phyloP scores from a whole-genome alignment of 2,888 invertebrate species.

The Caenorhabditis angaria region DNA sequence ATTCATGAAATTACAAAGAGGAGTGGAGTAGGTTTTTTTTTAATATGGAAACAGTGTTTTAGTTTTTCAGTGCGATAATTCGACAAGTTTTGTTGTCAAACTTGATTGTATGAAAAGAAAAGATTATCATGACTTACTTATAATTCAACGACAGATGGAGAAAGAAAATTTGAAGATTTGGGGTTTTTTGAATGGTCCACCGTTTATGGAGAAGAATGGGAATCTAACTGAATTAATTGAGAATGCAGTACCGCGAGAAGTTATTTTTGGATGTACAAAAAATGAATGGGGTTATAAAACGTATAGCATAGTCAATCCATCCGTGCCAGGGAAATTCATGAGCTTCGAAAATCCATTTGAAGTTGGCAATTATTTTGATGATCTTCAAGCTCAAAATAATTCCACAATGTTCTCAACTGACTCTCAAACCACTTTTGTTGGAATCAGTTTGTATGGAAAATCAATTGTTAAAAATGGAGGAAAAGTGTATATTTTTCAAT shows the following conservation, averaged over 20 bases:
- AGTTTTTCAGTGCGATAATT: constrained; percentile 22
- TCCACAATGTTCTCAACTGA: neutral
- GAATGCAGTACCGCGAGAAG: constrained; percentile 17
- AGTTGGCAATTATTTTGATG: constrained; percentile 20
- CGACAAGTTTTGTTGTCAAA: neutral
- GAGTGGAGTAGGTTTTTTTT: constrained; percentile 10
- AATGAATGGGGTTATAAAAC: constrained; percentile 11
- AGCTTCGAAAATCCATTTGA: constrained; percentile 30
- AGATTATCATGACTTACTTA: constrained; percentile 18
- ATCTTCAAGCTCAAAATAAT: constrained; percentile 6
- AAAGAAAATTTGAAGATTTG: constrained; percentile 21
- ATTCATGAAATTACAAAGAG: constrained; percentile 17
- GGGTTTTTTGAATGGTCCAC: constrained; percentile 23
- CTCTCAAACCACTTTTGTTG: constrained; percentile 21
- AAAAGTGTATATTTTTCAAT: constrained; percentile 22
- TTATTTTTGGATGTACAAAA: constrained; percentile 22
- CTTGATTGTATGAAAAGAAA: neutral
- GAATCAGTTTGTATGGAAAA: constrained; percentile 7
- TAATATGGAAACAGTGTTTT: neutral
- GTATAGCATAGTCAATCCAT: constrained; percentile 20
- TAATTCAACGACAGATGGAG: constrained; percentile 27
- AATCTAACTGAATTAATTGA: constrained; percentile 21
- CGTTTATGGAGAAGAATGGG: constrained; percentile 23
- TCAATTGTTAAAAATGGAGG: constrained; percentile 17
- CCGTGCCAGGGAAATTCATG: constrained; percentile 26